A percentile compares a stretch with the other conserved stretches of the same genome.
Conservation (phyloP, 2,113 vertebrate genomes). For the Poeciliopsis prolifica region DNA sequence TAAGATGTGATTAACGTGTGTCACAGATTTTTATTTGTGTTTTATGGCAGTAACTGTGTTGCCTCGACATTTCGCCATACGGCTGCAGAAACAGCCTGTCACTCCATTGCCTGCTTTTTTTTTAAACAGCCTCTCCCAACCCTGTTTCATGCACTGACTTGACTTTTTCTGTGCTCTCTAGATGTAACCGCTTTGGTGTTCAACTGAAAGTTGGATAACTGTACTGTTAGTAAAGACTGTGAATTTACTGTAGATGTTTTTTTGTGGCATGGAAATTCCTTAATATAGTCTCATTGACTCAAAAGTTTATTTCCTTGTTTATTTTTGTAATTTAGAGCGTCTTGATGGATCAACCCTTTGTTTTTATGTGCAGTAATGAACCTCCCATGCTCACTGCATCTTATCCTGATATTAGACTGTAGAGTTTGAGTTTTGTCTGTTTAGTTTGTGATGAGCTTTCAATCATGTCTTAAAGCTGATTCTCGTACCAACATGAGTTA, state of each 20-base stretch:
- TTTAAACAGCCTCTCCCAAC: slow-evolving; percentile 82
- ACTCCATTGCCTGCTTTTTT: slow-evolving; percentile 87
- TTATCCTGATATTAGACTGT: slow-evolving; percentile 88
- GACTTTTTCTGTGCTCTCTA: slow-evolving; percentile 92
- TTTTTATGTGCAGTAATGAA: slow-evolving; percentile 94
- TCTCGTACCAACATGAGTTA: slow-evolving; percentile 85
- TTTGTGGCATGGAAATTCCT: slow-evolving; percentile 98
- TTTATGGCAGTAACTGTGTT: slow-evolving; percentile 74
- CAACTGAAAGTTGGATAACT: slow-evolving; percentile 90
- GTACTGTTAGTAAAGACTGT: slow-evolving; percentile 92
- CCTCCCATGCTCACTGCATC: slow-evolving; percentile 85
- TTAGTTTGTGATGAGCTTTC: slow-evolving; percentile 94
- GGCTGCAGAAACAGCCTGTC: slow-evolving; percentile 83
- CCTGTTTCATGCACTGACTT: slow-evolving; percentile 93
- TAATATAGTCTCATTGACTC: slow-evolving; percentile 87
- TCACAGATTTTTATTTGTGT: slow-evolving; percentile 54
- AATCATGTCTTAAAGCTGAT: slow-evolving; percentile 88
- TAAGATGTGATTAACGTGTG: slow-evolving; percentile 63
- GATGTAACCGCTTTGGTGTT: slow-evolving; percentile 96
- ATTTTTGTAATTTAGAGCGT: slow-evolving; percentile 83
- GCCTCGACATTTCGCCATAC: slow-evolving; percentile 83
- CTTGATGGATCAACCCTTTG: slow-evolving; percentile 85
- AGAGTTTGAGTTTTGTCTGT: slow-evolving; percentile 95
- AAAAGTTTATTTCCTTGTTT: slow-evolving; percentile 70
- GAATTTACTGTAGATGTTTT: slow-evolving; percentile 86